Conservation (phyloP, 2,113 vertebrate species). For the Fregata magnificens region DNA sequence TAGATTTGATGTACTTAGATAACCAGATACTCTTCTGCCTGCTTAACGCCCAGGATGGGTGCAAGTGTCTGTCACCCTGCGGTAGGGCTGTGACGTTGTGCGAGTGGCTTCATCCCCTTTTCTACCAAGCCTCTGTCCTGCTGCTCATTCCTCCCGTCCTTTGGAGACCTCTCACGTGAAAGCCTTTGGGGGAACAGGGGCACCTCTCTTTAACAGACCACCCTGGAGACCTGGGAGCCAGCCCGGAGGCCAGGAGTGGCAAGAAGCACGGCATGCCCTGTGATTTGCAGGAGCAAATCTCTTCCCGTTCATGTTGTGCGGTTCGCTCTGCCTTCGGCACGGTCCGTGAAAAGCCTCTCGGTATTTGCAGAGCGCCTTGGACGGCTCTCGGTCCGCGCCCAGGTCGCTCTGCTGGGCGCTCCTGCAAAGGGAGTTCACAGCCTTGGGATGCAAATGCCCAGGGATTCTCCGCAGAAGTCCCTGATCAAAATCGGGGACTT, state of each 20-base stretch:
- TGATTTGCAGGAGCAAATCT: neutral
- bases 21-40: neutral
- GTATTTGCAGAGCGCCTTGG: neutral
- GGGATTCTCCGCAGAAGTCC: conserved; percentile 11
- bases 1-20: neutral
- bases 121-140: neutral
- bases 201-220: neutral
- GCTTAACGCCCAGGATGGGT: neutral
- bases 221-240: neutral
- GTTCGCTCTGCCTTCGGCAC: neutral
- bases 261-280: neutral
- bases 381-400: accelerated
- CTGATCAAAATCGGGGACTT: neutral
- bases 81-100: accelerated
- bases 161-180: neutral
- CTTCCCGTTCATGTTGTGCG: accelerated
- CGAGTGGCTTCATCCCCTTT: neutral
- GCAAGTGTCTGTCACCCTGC: accelerated
- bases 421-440: neutral
- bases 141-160: neutral
- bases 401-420: accelerated
- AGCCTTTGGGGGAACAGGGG: accelerated
- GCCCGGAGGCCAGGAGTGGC: neutral
- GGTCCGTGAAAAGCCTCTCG: accelerated
- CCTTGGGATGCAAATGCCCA: neutral